Conservation (phyloP, 2,888 invertebrate species). For the Nomada fucata region DNA sequence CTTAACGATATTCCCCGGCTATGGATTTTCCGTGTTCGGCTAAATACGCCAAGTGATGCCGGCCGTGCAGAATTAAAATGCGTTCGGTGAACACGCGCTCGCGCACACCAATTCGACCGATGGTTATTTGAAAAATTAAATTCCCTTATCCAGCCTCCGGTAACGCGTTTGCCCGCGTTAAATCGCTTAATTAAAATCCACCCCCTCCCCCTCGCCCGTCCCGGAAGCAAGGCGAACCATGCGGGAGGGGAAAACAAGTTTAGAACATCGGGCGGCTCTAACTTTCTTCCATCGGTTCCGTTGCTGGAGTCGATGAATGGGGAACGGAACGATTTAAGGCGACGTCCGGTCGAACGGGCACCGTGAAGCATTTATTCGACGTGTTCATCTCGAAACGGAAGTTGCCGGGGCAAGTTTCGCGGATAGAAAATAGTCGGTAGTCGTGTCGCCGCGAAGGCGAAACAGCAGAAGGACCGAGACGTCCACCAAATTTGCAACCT, state of each 20-base stretch:
- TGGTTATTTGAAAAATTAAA: slow-evolving; percentile 50
- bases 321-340: background rate
- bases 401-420: slow-evolving; percentile 7
- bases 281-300: background rate
- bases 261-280: background rate
- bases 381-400: slow-evolving; percentile 38
- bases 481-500: slow-evolving; percentile 15
- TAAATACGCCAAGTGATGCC: slow-evolving; percentile 53
- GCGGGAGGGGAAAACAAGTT: background rate
- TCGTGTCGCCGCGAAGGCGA: background rate
- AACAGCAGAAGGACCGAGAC: slow-evolving; percentile 2
- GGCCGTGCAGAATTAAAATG: slow-evolving; percentile 48
- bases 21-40: slow-evolving; percentile 54
- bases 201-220: background rate
- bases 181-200: slow-evolving; percentile 47
- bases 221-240: background rate
- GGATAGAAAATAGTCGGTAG: background rate
- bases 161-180: slow-evolving; percentile 15
- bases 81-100: slow-evolving; percentile 7
- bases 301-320: background rate
- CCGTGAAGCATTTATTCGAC: background rate
- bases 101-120: background rate
- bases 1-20: slow-evolving; percentile 50
- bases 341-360: background rate
- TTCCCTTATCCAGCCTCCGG: background rate